Percentiles rank a stretch among this genome's conserved stretches.
Evolutionary conservation across 2,888 invertebrate species (phyloP).

Genomic region (Scaptomyza reducta): DNA sequence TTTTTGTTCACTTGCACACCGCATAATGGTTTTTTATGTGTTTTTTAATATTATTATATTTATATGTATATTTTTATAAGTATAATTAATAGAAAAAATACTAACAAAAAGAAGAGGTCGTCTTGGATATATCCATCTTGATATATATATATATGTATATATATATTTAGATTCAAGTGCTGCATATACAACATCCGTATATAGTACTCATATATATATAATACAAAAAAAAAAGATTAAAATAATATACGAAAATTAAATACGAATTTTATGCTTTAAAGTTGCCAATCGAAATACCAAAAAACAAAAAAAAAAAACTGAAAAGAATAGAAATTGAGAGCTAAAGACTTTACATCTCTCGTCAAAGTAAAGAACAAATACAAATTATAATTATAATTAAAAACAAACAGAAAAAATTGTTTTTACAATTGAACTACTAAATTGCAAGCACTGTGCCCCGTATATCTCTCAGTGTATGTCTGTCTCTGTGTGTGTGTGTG

Average conservation of each 20-base stretch:
- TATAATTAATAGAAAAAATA: slow-evolving; percentile 74
- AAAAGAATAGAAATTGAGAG: not conserved
- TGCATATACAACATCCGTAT: slow-evolving; percentile 34
- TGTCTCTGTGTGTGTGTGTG: slow-evolving; percentile 10
- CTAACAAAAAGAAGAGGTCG: slow-evolving; percentile 77
- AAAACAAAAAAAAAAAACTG: not conserved
- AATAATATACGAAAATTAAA: slow-evolving; percentile 14
- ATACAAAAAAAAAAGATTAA: slow-evolving; percentile 31
- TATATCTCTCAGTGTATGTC: slow-evolving; percentile 20
- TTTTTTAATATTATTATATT: slow-evolving; percentile 22
- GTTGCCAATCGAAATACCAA: slow-evolving; percentile 7
- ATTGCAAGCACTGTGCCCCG: slow-evolving; percentile 65
- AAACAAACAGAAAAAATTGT: slow-evolving; percentile 35
- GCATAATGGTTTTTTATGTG: slow-evolving; percentile 15
- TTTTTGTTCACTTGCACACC: slow-evolving; percentile 50
- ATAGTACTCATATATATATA: slow-evolving; percentile 44
- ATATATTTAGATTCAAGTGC: slow-evolving; percentile 28
- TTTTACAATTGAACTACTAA: slow-evolving; percentile 65
- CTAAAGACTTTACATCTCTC: slow-evolving; percentile 12
- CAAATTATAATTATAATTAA: slow-evolving; percentile 32
- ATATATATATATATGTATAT: slow-evolving; percentile 19
- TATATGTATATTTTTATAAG: slow-evolving; percentile 59
- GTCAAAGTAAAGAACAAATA: slow-evolving; percentile 13
- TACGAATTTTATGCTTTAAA: slow-evolving; percentile 17
- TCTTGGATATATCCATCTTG: slow-evolving; percentile 61